phyloP scores from a whole-genome alignment of 2,113 vertebrate species.

The Ceyx melanurus region DNA sequence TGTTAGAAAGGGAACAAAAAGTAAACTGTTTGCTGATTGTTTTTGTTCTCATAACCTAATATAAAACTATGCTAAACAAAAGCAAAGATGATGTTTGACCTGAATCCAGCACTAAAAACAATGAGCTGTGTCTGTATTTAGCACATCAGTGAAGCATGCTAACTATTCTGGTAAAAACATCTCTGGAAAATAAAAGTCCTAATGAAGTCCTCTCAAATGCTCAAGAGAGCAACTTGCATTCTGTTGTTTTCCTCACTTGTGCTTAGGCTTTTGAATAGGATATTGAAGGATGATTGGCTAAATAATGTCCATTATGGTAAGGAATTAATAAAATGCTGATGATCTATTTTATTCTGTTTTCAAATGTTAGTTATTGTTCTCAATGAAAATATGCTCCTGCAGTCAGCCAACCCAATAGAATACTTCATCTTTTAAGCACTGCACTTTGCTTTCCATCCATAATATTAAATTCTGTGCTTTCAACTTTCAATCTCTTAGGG shows the following conservation, averaged over 20 bases:
- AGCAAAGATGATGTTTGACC: constrained; percentile 57
- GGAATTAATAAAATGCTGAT: background rate
- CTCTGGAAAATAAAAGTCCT: background rate
- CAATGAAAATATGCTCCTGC: background rate
- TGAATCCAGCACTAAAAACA: constrained; percentile 13
- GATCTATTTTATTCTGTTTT: background rate
- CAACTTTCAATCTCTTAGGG: background rate
- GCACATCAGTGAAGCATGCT: constrained; percentile 28
- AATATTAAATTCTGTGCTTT: background rate
- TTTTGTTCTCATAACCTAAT: constrained; percentile 46
- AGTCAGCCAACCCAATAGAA: background rate
- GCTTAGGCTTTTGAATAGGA: background rate
- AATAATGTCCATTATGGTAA: background rate
- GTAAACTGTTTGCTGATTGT: constrained; percentile 38
- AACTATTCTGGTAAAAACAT: constrained; percentile 37
- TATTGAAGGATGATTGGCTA: background rate
- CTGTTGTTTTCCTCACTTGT: background rate
- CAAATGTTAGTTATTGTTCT: background rate
- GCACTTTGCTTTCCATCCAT: background rate
- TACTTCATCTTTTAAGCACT: background rate
- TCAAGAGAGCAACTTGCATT: background rate
- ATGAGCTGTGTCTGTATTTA: constrained; percentile 31
- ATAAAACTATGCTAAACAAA: constrained; percentile 56
- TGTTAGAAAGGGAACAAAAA: background rate
- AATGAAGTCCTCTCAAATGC: background rate